A percentile compares a stretch with the other conserved stretches of the same genome.
Evolutionary conservation across 2,113 vertebrate species (phyloP).

Genomic region (Periophthalmus modestus): DNA sequence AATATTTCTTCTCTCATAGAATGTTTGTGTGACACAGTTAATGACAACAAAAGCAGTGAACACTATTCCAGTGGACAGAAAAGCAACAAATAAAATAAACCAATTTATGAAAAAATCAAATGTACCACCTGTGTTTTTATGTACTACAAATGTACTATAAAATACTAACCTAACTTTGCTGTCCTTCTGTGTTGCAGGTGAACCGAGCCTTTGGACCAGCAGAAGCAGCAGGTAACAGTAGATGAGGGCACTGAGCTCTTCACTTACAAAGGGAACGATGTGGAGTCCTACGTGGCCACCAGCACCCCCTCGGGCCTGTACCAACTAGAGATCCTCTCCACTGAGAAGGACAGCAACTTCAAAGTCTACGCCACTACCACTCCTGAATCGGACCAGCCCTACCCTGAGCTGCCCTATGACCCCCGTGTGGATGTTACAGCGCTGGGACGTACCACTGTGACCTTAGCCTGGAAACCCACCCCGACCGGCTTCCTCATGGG

Average conservation of each 20-base stretch:
- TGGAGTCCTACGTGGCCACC: slow-evolving; percentile 89
- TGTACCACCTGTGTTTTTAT: too few relatives aligned
- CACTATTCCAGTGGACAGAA: not conserved
- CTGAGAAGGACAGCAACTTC: slow-evolving; percentile 96
- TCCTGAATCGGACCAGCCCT: slow-evolving; percentile 94
- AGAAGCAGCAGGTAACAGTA: slow-evolving; percentile 86
- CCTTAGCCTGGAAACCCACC: slow-evolving; percentile 94
- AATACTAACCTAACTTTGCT: slow-evolving; percentile 13
- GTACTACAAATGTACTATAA: too few relatives aligned
- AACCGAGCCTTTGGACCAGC: slow-evolving; percentile 92
- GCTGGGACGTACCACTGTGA: slow-evolving; percentile 90
- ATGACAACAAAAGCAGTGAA: slow-evolving; percentile 15
- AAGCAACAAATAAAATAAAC: not conserved
- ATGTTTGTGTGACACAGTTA: slow-evolving; percentile 13
- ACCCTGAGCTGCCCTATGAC: slow-evolving; percentile 92
- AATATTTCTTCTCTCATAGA: not conserved
- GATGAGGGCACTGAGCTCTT: slow-evolving; percentile 88
- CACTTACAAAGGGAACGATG: slow-evolving; percentile 95
- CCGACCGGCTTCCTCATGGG: slow-evolving; percentile 86
- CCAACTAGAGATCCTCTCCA: slow-evolving; percentile 93
- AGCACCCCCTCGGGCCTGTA: slow-evolving; percentile 93
- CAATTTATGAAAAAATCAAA: too few relatives aligned
- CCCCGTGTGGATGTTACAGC: slow-evolving; percentile 92
- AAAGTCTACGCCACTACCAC: slow-evolving; percentile 95
- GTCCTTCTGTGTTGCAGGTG: slow-evolving; percentile 76